These are phyloP conservation scores for Ciconia nigra DNA, from an alignment of 2,797 vertebrate species.

Conservation along the genomic window DNA sequence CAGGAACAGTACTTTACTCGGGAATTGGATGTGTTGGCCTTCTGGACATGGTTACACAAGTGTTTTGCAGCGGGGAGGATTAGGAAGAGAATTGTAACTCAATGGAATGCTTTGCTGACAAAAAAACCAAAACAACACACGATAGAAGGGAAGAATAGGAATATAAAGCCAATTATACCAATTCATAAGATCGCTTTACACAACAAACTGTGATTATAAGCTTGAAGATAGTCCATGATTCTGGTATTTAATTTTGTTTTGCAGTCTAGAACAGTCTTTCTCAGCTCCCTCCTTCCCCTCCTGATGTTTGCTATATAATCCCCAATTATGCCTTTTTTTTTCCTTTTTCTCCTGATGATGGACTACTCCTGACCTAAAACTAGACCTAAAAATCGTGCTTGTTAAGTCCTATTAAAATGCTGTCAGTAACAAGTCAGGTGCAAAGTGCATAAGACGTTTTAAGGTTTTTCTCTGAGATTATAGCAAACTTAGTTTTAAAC, in stretches of 20 bases:
- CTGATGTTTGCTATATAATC: neutral
- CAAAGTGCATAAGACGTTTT: neutral
- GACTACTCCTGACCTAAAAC: neutral
- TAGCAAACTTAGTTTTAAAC: neutral
- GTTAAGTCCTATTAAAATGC: neutral
- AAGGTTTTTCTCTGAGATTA: neutral
- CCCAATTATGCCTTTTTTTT: rapidly evolving
- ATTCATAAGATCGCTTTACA: neutral
- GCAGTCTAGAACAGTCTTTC: neutral
- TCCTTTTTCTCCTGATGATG: rapidly evolving
- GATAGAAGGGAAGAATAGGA: neutral
- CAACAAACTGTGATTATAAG: neutral
- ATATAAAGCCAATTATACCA: neutral
- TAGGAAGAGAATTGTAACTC: neutral
- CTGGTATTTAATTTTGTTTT: neutral
- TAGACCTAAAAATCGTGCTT: rapidly evolving
- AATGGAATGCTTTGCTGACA: neutral
- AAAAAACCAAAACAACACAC: neutral
- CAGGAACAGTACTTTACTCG: neutral
- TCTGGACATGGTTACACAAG: neutral
- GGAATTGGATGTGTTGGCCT: neutral
- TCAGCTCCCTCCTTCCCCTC: neutral
- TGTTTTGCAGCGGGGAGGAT: neutral
- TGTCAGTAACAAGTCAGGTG: neutral
- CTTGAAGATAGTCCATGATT: neutral